Evolutionary conservation across 1,140 invertebrate genomes (phyloP), one percentile per base, ranked within the genome.

Genomic region (Meloidogyne floridensis): DNA sequence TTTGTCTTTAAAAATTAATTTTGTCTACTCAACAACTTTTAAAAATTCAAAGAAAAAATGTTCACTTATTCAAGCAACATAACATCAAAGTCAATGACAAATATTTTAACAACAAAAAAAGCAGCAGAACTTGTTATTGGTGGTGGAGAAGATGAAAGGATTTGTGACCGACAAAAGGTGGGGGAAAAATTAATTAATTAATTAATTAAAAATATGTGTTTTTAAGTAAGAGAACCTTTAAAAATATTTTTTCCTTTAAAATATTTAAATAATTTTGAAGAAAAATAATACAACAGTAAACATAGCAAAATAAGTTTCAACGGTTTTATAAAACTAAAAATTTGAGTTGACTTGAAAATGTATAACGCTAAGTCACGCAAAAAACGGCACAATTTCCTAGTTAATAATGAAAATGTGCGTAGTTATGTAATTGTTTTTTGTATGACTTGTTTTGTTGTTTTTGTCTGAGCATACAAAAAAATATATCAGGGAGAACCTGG

Each of bases 241-340:
- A 20, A 20, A 20, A 20, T 20, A 20, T 20, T 20, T 20, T 20
- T 20, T 20, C 20, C 20, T 20, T 20, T 20, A 20, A 20, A 20
- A 20, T 20, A 20, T 20, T 20, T 20, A 20, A 20, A 20, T 20
- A 20, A 20, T 20, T 20, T n/a, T 59, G 11, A 59, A 59, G 15
- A 65, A 65, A 65, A 65, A 65, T 65, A 65, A 65, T 65, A 65
- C 59, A 65, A 65, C 59, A 65, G 59, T 65, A 65, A n/a, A n/a
- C 2, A n/a, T n/a, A n/a, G n/a, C 32, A 32, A 65, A n/a, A 32
- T 32, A 32, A 32, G 32, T 32, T 32, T 32, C 32, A 32, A 32
- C 32, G 32, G 32, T 32, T 32, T 32, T 32, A 32, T 32, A 32
- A 32, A 32, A 32, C 32, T 32, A 32, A 32, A 32, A 32, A 32